A percentile compares a stretch with the other conserved stretches of the same genome.
Evolutionary conservation across 64 coral and sea anemone species (phyloP).

Genomic region (Exaiptasia diaphana): DNA sequence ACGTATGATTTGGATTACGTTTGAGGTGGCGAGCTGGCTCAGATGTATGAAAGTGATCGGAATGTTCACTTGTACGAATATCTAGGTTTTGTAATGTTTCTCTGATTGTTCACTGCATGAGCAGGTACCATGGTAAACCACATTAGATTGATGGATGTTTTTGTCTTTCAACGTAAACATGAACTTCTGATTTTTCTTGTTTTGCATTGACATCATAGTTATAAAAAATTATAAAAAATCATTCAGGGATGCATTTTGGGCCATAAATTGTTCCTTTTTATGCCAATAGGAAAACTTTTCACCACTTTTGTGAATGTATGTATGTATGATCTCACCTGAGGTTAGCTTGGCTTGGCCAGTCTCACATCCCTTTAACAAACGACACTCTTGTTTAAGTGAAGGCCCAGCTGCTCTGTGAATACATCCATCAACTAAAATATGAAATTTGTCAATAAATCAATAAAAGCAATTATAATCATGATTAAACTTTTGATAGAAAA

Average conservation of each 20-base stretch:
- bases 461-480: background rate
- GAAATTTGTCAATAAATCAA: background rate
- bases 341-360: constrained; percentile 91
- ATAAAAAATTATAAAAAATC: too few relatives aligned
- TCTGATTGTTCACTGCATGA: background rate
- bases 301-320: background rate
- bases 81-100: background rate
- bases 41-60: background rate
- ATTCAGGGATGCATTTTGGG: too few relatives aligned
- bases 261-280: too few relatives aligned
- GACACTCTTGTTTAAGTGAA: constrained; percentile 59
- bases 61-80: background rate
- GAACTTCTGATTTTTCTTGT: too few relatives aligned
- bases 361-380: constrained; percentile 47
- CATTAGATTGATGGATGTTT: background rate
- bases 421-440: constrained; percentile 94
- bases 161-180: background rate
- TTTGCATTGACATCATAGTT: too few relatives aligned
- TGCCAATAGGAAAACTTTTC: too few relatives aligned
- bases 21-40: background rate
- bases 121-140: background rate
- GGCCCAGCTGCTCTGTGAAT: constrained; percentile 92
- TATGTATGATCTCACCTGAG: constrained; percentile 44
- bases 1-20: background rate
- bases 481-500: background rate